Conservation (phyloP, 1,140 invertebrate species). For the Achroia grisella region DNA sequence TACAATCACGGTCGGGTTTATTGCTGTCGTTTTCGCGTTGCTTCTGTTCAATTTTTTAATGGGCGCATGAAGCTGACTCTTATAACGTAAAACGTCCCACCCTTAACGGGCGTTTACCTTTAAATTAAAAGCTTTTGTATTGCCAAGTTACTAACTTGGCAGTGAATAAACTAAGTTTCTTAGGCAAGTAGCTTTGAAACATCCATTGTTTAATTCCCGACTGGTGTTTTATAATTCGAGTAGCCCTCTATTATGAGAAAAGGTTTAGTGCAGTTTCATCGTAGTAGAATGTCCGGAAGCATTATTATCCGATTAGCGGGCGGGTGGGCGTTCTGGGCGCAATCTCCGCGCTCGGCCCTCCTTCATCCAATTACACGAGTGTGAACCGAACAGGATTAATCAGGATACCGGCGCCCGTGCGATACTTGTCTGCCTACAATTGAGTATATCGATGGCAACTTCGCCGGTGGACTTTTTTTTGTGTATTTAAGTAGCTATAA, state of each 20-base stretch:
- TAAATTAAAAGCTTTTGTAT: constrained; percentile 34
- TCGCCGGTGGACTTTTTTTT: background rate
- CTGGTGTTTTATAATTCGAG: constrained; percentile 1
- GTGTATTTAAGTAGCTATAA: no score
- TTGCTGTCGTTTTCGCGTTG: constrained; percentile 13
- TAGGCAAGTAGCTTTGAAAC: constrained; percentile 6
- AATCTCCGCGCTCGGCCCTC: constrained; percentile 46
- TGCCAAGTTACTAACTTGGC: constrained; percentile 12
- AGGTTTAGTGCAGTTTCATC: constrained; percentile 9
- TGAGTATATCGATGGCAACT: background rate
- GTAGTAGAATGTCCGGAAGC: constrained; percentile 24
- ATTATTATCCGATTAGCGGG: constrained; percentile 62
- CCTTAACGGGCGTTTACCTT: constrained; percentile 26
- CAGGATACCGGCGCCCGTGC: constrained; percentile 16
- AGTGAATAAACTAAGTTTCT: constrained; percentile 8
- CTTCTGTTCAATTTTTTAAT: constrained; percentile 13
- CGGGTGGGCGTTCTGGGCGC: constrained; percentile 36
- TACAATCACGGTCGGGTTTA: constrained; percentile 13
- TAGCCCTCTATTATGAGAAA: constrained; percentile 1
- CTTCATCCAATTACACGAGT: constrained; percentile 65
- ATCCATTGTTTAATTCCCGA: background rate
- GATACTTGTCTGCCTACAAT: background rate
- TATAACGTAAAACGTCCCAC: constrained; percentile 13
- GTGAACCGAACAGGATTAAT: constrained; percentile 55
- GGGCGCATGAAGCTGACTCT: constrained; percentile 7